Evolutionary conservation across 2,888 invertebrate genomes (phyloP).

Genomic region (Monopis laevigella): DNA sequence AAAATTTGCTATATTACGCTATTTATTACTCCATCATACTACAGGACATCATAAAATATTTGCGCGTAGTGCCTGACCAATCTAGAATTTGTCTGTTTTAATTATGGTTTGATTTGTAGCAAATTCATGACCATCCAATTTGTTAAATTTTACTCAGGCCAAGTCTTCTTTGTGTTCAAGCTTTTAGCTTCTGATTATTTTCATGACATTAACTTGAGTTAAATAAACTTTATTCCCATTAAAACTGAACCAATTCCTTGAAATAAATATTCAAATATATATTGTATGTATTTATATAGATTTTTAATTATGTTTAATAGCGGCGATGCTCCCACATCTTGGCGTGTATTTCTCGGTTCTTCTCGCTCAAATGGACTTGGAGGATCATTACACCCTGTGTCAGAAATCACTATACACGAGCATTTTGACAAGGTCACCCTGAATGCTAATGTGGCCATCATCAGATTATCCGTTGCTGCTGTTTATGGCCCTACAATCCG

Average conservation of each 20-base stretch:
- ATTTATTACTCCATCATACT: background rate
- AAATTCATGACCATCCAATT: no score
- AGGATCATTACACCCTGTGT: conserved; percentile 16
- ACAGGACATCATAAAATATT: background rate
- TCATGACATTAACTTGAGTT: no score
- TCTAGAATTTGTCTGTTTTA: no score
- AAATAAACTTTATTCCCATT: no score
- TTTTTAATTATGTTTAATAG: conserved; percentile 9
- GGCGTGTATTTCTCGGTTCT: conserved; percentile 13
- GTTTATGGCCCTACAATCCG: conserved; percentile 1
- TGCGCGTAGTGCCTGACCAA: background rate
- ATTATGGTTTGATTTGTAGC: no score
- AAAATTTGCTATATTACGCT: background rate
- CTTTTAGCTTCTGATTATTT: no score
- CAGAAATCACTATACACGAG: conserved; percentile 13
- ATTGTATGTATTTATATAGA: no score
- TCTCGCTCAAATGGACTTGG: conserved; percentile 13
- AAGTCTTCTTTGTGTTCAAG: no score
- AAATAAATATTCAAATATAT: no score
- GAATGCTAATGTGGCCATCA: conserved; percentile 19
- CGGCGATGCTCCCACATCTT: background rate
- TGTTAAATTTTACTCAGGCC: no score
- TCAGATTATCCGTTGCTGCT: conserved; percentile 15
- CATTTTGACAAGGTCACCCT: conserved; percentile 13
- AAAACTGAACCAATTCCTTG: no score